These are phyloP conservation scores for Chaetodon trifascialis DNA, from an alignment of 2,113 vertebrate genomes.

Conservation along the genomic window DNA sequence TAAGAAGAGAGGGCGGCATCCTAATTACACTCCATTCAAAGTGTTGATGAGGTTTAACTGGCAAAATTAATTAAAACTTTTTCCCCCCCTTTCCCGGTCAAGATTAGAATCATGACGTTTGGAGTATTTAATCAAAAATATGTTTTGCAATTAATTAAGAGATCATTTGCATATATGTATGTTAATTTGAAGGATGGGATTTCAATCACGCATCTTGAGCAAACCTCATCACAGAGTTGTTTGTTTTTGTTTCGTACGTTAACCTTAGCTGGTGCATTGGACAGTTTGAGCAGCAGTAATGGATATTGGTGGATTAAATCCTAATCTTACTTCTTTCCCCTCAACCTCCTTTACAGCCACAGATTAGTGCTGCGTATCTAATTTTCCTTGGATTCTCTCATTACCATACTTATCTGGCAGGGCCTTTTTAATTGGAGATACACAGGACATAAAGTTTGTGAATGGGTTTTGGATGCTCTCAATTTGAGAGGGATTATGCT, in stretches of 20 bases:
- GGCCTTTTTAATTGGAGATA: conserved; percentile 80
- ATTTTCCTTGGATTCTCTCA: conserved; percentile 70
- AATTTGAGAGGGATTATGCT: conserved; percentile 76
- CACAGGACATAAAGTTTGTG: conserved; percentile 75
- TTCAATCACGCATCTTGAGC: conserved; percentile 72
- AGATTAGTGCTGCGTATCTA: conserved; percentile 75
- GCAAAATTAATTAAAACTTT: conserved; percentile 88
- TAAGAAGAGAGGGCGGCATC: conserved; percentile 76
- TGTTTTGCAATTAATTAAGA: conserved; percentile 84
- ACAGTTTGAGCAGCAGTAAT: conserved; percentile 38
- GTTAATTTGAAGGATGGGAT: conserved; percentile 81
- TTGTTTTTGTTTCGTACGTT: conserved; percentile 48
- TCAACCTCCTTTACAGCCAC: conserved; percentile 67
- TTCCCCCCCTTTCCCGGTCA: conserved; percentile 66
- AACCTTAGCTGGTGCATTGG: conserved; percentile 26
- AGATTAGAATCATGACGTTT: conserved; percentile 88
- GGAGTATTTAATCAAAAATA: conserved; percentile 87
- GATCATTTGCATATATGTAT: conserved; percentile 83
- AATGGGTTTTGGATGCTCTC: conserved; percentile 70
- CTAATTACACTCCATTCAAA: conserved; percentile 87
- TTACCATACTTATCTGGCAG: conserved; percentile 77
- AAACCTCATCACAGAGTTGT: conserved; percentile 71
- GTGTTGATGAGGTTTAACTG: conserved; percentile 88
- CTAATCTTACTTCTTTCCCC: conserved; percentile 77
- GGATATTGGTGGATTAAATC: conserved; percentile 67